Conservation (phyloP, 2,797 vertebrate genomes). For the Distichodus sexfasciatus region DNA sequence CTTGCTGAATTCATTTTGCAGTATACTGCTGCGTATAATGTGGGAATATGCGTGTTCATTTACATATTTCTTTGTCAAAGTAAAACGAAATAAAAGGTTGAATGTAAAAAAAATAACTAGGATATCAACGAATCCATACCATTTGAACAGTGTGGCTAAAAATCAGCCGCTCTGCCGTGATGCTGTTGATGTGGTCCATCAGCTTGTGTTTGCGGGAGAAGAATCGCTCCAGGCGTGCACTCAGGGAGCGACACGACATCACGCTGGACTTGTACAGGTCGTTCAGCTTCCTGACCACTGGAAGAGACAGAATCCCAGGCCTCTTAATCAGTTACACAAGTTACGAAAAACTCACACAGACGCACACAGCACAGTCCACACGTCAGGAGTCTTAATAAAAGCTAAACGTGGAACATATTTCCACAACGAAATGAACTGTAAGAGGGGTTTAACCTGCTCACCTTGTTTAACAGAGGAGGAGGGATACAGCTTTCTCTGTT, state of each 20-base stretch:
- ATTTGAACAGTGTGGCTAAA: constrained; percentile 95
- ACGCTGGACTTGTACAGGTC: constrained; percentile 94
- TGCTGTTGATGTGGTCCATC: constrained; percentile 92
- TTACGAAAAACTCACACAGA: no score
- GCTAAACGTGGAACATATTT: no score
- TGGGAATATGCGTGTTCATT: no score
- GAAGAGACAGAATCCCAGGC: not conserved
- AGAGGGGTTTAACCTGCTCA: constrained; percentile 60
- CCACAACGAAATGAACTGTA: not conserved
- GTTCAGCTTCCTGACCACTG: constrained; percentile 90
- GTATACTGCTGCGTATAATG: no score
- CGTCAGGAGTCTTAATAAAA: no score
- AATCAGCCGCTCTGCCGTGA: constrained; percentile 92
- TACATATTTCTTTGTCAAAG: no score
- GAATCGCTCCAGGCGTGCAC: constrained; percentile 85
- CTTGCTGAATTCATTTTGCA: no score
- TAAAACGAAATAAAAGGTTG: no score
- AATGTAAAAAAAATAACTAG: no score
- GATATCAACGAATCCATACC: no score
- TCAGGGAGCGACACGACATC: constrained; percentile 86
- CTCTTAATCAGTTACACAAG: not conserved
- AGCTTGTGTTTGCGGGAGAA: constrained; percentile 92
- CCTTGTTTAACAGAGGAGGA: constrained; percentile 94
- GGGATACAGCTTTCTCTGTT: constrained; percentile 88
- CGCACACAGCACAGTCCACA: no score